These are phyloP conservation scores for Phalangium opilio DNA, from an alignment of 2,888 invertebrate genomes.

Conservation along the genomic window DNA sequence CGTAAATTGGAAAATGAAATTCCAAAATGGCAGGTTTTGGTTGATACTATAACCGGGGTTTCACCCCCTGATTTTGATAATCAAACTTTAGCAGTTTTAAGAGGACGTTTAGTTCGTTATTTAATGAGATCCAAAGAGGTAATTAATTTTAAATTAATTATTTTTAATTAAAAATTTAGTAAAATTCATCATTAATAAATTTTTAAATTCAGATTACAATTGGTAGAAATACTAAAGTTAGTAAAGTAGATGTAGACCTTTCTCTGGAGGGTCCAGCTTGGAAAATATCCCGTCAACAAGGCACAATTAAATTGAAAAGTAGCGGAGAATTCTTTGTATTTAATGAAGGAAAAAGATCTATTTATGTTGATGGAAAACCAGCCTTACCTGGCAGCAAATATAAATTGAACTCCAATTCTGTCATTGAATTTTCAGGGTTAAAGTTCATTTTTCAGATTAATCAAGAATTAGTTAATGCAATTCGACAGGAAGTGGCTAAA, in stretches of 20 bases:
- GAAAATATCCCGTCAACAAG: conserved; percentile 83
- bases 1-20: conserved; percentile 74
- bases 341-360: conserved; percentile 85
- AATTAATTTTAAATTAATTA: conserved; percentile 14
- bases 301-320: conserved; percentile 70
- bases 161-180: conserved; percentile 8
- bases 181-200: neutral
- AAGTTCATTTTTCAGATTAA: conserved; percentile 86
- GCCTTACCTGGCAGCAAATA: conserved; percentile 70
- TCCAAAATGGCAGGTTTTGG: conserved; percentile 77
- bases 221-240: conserved; percentile 74
- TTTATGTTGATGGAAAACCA: conserved; percentile 85
- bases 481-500: conserved; percentile 6
- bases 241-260: conserved; percentile 81
- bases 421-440: conserved; percentile 82
- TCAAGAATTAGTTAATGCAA: conserved; percentile 57
- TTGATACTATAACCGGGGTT: conserved; percentile 64
- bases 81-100: conserved; percentile 77
- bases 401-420: conserved; percentile 78
- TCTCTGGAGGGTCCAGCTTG: conserved; percentile 84
- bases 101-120: conserved; percentile 81
- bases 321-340: conserved; percentile 89
- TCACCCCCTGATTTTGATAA: conserved; percentile 77
- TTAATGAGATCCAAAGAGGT: conserved; percentile 84
- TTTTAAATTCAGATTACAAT: conserved; percentile 54